phyloP scores from a whole-genome alignment of 2,113 vertebrate genomes.

The Elachura formosa region DNA sequence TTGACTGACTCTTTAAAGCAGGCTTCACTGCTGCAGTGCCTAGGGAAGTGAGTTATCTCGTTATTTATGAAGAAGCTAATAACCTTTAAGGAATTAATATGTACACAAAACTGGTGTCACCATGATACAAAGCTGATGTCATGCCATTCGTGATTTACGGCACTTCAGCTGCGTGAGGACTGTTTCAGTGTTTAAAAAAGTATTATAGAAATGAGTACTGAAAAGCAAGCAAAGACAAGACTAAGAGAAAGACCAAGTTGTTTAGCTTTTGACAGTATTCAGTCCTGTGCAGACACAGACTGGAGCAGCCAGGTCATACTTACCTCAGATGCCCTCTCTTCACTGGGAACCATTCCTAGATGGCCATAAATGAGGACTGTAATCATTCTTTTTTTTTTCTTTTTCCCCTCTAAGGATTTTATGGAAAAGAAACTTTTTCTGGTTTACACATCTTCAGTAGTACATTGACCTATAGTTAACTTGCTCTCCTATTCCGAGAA shows the following conservation, averaged over 20 bases:
- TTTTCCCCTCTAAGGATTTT: background rate
- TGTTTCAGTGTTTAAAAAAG: background rate
- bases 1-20: background rate
- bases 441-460: slow-evolving; percentile 22
- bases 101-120: background rate
- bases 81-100: background rate
- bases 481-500: background rate
- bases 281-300: slow-evolving; percentile 36
- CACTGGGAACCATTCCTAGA: slow-evolving; percentile 55
- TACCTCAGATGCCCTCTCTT: slow-evolving; percentile 50
- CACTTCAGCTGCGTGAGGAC: background rate
- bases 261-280: slow-evolving; percentile 42
- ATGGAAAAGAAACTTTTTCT: slow-evolving; percentile 36
- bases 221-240: background rate
- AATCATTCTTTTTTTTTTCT: background rate
- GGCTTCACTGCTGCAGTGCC: background rate
- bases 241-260: slow-evolving; percentile 10
- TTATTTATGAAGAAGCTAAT: background rate
- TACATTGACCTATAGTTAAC: slow-evolving; percentile 19
- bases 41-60: slow-evolving; percentile 5
- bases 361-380: slow-evolving; percentile 43
- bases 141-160: background rate
- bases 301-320: slow-evolving; percentile 53
- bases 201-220: background rate
- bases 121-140: background rate